Conservation (phyloP, 2,113 vertebrate species). For the Oophaga pumilio region DNA sequence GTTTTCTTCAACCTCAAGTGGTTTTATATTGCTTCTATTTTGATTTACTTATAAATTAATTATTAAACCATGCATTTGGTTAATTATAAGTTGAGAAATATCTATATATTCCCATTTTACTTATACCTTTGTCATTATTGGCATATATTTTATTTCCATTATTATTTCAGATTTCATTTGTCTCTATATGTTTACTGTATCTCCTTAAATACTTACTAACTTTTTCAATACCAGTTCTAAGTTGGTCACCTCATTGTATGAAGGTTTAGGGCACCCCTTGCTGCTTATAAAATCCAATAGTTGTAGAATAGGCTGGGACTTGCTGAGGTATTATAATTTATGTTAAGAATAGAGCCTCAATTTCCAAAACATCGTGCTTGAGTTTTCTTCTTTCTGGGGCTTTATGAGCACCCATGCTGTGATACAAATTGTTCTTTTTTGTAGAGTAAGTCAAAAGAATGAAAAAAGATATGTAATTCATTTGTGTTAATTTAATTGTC, state of each 20-base stretch:
- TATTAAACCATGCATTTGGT: no score
- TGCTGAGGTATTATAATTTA: background rate
- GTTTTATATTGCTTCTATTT: no score
- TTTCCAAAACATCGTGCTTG: background rate
- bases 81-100: no score
- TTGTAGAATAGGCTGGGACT: background rate
- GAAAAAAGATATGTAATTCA: slow-evolving; percentile 13
- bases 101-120: no score
- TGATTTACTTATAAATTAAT: no score
- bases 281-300: background rate
- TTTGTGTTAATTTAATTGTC: slow-evolving; percentile 32
- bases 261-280: background rate
- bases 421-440: background rate
- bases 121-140: background rate
- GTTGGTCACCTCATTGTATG: background rate
- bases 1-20: no score
- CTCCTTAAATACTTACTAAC: background rate
- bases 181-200: background rate
- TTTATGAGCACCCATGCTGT: slow-evolving; percentile 1
- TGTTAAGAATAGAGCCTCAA: background rate
- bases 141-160: background rate
- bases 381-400: background rate
- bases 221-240: background rate
- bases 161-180: background rate
- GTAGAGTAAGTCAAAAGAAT: background rate